Evolutionary conservation across 2,888 invertebrate species (phyloP).

Genomic region (Diarsia rubi): DNA sequence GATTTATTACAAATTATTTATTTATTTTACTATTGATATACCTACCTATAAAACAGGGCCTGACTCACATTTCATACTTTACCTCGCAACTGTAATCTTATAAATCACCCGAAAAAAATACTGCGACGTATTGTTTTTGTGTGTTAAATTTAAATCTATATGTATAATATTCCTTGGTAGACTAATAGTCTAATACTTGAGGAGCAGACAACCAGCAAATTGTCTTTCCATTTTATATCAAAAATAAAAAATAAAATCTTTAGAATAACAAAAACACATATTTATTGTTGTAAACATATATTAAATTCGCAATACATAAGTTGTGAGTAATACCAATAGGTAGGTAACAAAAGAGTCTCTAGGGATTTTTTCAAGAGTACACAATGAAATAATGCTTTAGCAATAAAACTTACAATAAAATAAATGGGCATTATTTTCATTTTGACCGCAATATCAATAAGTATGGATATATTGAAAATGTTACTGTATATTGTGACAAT

Average conservation of each 20-base stretch:
- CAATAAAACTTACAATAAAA: conserved; percentile 38
- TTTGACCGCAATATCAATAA: conserved; percentile 13
- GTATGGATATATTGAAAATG: conserved; percentile 13
- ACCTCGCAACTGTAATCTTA: not conserved
- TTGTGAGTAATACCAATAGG: conserved; percentile 16
- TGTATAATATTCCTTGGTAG: not conserved
- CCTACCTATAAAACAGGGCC: too few relatives aligned
- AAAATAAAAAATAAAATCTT: conserved; percentile 33
- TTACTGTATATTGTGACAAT: not conserved
- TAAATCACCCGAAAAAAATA: not conserved
- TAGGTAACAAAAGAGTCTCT: conserved; percentile 28
- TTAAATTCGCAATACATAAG: conserved; percentile 33
- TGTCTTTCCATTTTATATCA: conserved; percentile 58
- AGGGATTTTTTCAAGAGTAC: conserved; percentile 21
- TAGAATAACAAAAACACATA: conserved; percentile 12
- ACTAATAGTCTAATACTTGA: conserved; percentile 29
- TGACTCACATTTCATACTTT: not conserved
- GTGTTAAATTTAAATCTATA: not conserved
- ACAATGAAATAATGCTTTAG: conserved; percentile 15
- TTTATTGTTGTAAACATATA: conserved; percentile 34
- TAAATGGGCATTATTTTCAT: conserved; percentile 14
- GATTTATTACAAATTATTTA: too few relatives aligned
- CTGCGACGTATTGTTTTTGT: not conserved
- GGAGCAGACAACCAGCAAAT: conserved; percentile 66
- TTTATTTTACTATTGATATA: too few relatives aligned